Evolutionary conservation across 2,113 vertebrate species (phyloP).

Genomic region (Fregetta grallaria): DNA sequence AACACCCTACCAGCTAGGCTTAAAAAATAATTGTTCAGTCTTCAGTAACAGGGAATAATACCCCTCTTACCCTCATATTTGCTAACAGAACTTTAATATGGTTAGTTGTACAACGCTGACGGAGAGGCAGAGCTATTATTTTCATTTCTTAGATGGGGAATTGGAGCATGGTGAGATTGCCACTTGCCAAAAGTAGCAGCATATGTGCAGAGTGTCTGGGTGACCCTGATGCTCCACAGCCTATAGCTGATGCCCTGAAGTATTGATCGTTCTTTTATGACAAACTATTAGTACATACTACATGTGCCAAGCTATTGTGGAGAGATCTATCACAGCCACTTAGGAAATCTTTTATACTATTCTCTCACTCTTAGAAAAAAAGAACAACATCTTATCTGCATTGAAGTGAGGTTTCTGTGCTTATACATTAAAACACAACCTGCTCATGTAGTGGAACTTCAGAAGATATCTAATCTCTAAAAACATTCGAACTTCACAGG

Average conservation of each 20-base stretch:
- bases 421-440: background rate
- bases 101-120: rapidly evolving
- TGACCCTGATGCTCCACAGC: background rate
- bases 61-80: background rate
- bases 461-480: background rate
- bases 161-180: background rate
- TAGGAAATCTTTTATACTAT: background rate
- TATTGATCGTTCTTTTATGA: background rate
- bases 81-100: background rate
- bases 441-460: background rate
- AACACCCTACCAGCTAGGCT: background rate
- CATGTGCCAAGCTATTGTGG: background rate
- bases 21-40: background rate
- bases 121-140: background rate
- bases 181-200: background rate
- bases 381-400: background rate
- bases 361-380: background rate
- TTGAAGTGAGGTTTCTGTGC: background rate
- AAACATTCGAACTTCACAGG: background rate
- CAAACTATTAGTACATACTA: background rate
- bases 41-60: background rate
- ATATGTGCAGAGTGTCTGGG: background rate
- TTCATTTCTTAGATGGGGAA: background rate
- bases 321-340: background rate
- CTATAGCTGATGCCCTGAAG: background rate